These are phyloP conservation scores for Podarcis cretensis DNA, from an alignment of 2,113 vertebrate genomes.

Conservation along the genomic window DNA sequence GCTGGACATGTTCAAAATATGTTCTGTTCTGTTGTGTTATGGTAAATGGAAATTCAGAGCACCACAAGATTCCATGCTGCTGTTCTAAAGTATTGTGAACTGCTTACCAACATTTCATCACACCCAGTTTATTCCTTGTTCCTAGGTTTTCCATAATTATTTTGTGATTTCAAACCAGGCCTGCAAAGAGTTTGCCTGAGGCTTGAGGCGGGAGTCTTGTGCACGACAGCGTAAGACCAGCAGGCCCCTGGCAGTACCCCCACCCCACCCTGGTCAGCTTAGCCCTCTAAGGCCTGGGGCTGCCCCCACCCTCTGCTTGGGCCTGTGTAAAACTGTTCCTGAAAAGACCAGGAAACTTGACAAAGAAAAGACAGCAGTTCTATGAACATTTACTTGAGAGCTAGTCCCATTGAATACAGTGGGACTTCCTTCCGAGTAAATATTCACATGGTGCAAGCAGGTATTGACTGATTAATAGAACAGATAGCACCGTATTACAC, in stretches of 20 bases:
- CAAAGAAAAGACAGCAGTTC: background rate
- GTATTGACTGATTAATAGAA: background rate
- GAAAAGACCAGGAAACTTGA: background rate
- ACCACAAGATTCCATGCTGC: too few species aligned
- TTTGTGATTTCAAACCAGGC: background rate
- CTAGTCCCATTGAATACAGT: too few species aligned
- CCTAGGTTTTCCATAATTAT: background rate
- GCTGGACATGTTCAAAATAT: background rate
- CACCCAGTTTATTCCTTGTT: background rate
- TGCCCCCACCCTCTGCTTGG: too few species aligned
- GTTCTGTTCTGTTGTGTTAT: background rate
- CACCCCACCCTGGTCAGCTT: too few species aligned
- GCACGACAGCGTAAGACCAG: too few species aligned
- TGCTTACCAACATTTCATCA: background rate
- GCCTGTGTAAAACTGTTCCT: background rate
- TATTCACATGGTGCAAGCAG: background rate
- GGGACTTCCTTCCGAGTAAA: too few species aligned
- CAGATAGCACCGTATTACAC: background rate
- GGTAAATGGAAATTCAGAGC: fast-evolving
- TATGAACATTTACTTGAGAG: background rate
- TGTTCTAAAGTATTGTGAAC: background rate
- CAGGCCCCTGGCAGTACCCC: too few species aligned
- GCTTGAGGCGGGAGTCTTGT: too few species aligned
- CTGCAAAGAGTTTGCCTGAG: too few species aligned
- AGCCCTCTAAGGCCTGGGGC: too few species aligned